These are phyloP conservation scores for Gallinago stenura DNA, from an alignment of 2,797 vertebrate species.

Conservation along the genomic window DNA sequence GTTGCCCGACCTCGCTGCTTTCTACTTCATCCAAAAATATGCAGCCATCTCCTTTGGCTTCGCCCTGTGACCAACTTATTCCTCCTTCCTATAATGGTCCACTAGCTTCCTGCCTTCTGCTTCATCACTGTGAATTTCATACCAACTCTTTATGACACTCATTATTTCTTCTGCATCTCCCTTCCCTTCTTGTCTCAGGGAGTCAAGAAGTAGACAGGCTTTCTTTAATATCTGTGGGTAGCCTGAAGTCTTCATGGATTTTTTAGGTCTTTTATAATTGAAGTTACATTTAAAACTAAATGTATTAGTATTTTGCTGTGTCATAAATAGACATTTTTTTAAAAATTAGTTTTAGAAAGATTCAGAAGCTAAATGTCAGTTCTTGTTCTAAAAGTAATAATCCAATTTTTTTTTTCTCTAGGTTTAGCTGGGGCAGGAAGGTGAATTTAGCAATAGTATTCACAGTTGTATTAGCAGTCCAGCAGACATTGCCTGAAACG, in stretches of 20 bases:
- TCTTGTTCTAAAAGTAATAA: neutral
- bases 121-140: neutral
- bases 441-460: neutral
- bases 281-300: neutral
- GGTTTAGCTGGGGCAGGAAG: neutral
- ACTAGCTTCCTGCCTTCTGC: neutral
- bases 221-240: neutral
- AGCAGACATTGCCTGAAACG: neutral
- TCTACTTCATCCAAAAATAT: neutral
- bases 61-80: neutral
- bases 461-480: neutral
- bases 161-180: neutral
- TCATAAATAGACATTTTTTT: neutral
- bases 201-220: neutral
- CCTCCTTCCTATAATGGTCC: neutral
- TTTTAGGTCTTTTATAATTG: neutral
- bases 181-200: neutral
- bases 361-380: neutral
- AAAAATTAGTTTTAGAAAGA: neutral
- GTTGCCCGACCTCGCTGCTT: neutral
- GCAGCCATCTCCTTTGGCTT: neutral
- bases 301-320: neutral
- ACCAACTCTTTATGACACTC: neutral
- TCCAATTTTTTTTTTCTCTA: neutral
- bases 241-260: neutral